Conservation (phyloP, 2,113 vertebrate genomes). For the Cottus gobio region DNA sequence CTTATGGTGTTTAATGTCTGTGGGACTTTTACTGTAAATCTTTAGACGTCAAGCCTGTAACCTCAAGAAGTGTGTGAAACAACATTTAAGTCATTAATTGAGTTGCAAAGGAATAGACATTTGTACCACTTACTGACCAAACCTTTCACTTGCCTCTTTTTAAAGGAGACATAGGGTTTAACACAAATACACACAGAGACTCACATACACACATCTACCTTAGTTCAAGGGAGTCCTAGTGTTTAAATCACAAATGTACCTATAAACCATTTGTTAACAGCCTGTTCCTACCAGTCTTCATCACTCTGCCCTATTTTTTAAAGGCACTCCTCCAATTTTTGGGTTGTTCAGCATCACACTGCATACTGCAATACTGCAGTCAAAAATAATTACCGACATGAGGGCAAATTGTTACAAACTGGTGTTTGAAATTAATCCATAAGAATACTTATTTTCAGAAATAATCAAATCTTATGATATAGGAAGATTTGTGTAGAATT, state of each 20-base stretch:
- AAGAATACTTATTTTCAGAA: background rate
- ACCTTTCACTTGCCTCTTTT: constrained; percentile 11
- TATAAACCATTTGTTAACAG: constrained; percentile 54
- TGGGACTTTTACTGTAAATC: constrained; percentile 12
- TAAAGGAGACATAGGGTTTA: constrained; percentile 19
- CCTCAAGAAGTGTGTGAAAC: background rate
- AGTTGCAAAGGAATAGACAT: constrained; percentile 10
- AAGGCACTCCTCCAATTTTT: background rate
- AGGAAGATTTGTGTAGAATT: background rate
- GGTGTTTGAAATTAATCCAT: background rate
- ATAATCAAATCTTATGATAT: background rate
- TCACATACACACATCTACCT: constrained; percentile 5
- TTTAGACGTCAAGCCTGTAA: constrained; percentile 4
- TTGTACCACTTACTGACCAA: background rate
- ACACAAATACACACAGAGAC: constrained; percentile 21
- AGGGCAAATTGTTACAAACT: background rate
- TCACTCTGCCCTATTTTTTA: constrained; percentile 27
- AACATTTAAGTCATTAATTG: background rate
- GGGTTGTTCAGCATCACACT: background rate
- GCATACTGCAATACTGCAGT: background rate
- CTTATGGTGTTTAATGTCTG: constrained; percentile 11
- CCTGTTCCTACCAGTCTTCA: constrained; percentile 40
- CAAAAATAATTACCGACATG: background rate
- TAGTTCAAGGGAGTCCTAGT: constrained; percentile 34
- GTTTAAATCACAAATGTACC: constrained; percentile 46